A percentile compares a stretch with the other conserved stretches of the same genome.
These are phyloP conservation scores for Planococcus citri DNA, from an alignment of 1,140 invertebrate species.

Conservation along the genomic window DNA sequence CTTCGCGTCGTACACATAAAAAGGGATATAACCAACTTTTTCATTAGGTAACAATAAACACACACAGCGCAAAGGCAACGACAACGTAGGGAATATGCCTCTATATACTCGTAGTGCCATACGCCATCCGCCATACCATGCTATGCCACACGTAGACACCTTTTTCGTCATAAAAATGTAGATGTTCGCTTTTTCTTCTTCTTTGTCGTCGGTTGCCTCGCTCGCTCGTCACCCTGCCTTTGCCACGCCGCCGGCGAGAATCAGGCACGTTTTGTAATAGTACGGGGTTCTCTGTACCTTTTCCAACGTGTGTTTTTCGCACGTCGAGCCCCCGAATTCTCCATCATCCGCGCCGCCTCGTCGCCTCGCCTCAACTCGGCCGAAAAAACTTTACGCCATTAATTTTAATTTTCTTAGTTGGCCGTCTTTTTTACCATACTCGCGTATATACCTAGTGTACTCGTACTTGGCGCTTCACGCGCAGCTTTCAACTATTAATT, in stretches of 20 bases:
- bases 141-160: neutral
- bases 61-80: too few species aligned
- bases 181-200: too few species aligned
- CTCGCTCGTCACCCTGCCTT: too few species aligned
- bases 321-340: too few species aligned
- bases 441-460: too few species aligned
- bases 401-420: neutral
- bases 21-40: neutral
- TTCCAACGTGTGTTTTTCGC: too few species aligned
- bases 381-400: neutral
- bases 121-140: too few species aligned
- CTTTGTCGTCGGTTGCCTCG: too few species aligned
- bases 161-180: neutral
- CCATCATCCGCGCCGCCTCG: neutral
- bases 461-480: neutral
- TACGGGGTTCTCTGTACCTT: too few species aligned
- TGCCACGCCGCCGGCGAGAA: too few species aligned
- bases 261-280: too few species aligned
- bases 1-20: neutral
- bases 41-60: conserved; percentile 3
- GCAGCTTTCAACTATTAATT: neutral
- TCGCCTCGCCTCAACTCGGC: neutral
- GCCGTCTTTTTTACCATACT: neutral
- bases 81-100: neutral
- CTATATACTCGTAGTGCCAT: too few species aligned